These are phyloP conservation scores for Anastatus disparis DNA, from an alignment of 1,140 invertebrate genomes.

Conservation along the genomic window DNA sequence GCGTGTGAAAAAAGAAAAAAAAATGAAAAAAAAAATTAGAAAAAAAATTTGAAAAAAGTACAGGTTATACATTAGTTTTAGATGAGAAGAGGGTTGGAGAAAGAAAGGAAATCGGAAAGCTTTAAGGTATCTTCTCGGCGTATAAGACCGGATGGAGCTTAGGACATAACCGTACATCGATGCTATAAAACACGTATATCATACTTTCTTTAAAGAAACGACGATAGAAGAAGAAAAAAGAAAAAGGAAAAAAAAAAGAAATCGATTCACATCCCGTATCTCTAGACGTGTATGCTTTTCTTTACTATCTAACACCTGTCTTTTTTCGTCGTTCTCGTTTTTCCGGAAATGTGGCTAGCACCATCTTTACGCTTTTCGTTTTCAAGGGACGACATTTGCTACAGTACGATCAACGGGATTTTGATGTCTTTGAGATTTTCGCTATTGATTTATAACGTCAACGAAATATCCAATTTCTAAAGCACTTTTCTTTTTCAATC, in stretches of 20 bases:
- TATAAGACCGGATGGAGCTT: conserved; percentile 36
- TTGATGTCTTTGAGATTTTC: conserved; percentile 4
- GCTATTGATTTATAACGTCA: neutral
- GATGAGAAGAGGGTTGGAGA: too few species aligned
- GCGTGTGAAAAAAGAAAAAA: too few species aligned
- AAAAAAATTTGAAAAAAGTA: too few species aligned
- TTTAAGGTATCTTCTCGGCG: conserved; percentile 26
- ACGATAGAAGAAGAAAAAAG: too few species aligned
- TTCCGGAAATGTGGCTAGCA: conserved; percentile 12
- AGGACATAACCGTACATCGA: conserved; percentile 31
- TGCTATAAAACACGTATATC: conserved; percentile 26
- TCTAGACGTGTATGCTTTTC: neutral
- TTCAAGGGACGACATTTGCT: too few species aligned
- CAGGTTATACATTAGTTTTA: too few species aligned
- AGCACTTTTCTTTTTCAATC: neutral
- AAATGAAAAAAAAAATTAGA: too few species aligned
- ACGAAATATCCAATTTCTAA: neutral
- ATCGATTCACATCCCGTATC: too few species aligned
- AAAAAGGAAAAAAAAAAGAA: neutral
- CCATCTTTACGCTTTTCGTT: too few species aligned
- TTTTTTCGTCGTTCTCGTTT: neutral
- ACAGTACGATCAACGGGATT: neutral
- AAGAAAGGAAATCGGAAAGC: conserved; percentile 12
- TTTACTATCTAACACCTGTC: neutral
- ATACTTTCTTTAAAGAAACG: conserved; percentile 36